Evolutionary conservation across 2,888 invertebrate species (phyloP).

Genomic region (Megamerina dolium): DNA sequence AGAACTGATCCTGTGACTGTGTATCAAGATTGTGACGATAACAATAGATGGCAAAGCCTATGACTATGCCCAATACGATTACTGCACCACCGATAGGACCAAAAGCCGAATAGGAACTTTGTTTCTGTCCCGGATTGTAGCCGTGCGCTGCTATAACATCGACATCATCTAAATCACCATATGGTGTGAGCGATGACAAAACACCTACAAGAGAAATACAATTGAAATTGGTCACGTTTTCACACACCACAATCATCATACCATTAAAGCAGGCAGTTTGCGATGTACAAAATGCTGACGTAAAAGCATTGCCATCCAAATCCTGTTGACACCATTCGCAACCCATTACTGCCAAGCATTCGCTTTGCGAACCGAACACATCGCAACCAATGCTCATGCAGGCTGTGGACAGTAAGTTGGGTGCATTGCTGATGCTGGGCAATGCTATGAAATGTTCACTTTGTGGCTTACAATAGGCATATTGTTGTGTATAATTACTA

Average conservation of each 20-base stretch:
- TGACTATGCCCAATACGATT: constrained; percentile 70
- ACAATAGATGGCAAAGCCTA: constrained; percentile 79
- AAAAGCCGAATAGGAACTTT: constrained; percentile 64
- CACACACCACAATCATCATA: too few relatives aligned
- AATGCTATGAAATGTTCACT: constrained; percentile 35
- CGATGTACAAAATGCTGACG: constrained; percentile 71
- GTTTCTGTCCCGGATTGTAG: constrained; percentile 42
- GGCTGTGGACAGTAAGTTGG: constrained; percentile 55
- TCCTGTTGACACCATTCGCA: constrained; percentile 90
- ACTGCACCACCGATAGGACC: constrained; percentile 84
- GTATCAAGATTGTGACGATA: constrained; percentile 60
- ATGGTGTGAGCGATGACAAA: constrained; percentile 74
- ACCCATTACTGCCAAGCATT: constrained; percentile 69
- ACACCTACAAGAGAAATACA: constrained; percentile 48
- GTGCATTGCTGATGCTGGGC: constrained; percentile 45
- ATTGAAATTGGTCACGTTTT: too few relatives aligned
- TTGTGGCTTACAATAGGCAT: constrained; percentile 41
- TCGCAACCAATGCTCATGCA: constrained; percentile 68
- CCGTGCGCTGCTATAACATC: constrained; percentile 41
- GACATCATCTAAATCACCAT: constrained; percentile 49
- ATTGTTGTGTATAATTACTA: constrained; percentile 37
- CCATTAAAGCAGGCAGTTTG: constrained; percentile 82
- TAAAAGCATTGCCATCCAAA: constrained; percentile 64
- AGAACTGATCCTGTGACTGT: constrained; percentile 50
- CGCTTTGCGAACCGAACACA: constrained; percentile 56